Conservation (phyloP, 1,140 invertebrate genomes). For the Zophobas morio region DNA sequence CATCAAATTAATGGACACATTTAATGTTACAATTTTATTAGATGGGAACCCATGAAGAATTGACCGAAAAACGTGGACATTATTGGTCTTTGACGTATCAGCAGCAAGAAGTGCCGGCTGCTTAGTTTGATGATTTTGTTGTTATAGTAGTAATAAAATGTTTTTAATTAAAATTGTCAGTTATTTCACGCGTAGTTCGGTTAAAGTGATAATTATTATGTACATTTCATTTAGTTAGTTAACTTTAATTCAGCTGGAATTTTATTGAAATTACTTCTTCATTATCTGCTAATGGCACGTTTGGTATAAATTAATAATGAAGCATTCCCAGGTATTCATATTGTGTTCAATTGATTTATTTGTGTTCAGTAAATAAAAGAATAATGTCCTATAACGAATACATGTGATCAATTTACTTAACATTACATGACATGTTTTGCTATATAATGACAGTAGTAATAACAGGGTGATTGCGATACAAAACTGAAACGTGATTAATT, state of each 20-base stretch:
- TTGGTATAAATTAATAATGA: conserved; percentile 17
- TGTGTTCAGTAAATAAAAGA: conserved; percentile 45
- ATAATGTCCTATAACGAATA: conserved; percentile 39
- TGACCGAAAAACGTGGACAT: conserved; percentile 75
- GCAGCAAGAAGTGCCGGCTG: conserved; percentile 67
- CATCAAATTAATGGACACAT: conserved; percentile 43
- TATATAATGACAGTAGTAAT: conserved; percentile 39
- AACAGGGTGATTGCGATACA: conserved; percentile 41
- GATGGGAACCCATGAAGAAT: conserved; percentile 75
- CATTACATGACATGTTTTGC: conserved; percentile 40
- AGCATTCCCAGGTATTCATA: neutral
- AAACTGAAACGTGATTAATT: conserved; percentile 23
- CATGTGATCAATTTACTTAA: conserved; percentile 45
- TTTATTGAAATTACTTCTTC: too few species aligned
- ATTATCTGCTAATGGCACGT: too few species aligned
- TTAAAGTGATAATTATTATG: too few species aligned
- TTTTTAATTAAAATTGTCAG: conserved; percentile 9
- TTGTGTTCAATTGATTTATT: conserved; percentile 48
- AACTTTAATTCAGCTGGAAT: too few species aligned
- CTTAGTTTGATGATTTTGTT: conserved; percentile 21
- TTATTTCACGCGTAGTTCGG: neutral
- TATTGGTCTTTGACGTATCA: conserved; percentile 81
- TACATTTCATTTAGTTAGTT: too few species aligned
- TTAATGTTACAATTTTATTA: conserved; percentile 65
- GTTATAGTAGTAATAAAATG: neutral